Conservation (phyloP, 2,888 invertebrate species). For the Drosophila robusta region DNA sequence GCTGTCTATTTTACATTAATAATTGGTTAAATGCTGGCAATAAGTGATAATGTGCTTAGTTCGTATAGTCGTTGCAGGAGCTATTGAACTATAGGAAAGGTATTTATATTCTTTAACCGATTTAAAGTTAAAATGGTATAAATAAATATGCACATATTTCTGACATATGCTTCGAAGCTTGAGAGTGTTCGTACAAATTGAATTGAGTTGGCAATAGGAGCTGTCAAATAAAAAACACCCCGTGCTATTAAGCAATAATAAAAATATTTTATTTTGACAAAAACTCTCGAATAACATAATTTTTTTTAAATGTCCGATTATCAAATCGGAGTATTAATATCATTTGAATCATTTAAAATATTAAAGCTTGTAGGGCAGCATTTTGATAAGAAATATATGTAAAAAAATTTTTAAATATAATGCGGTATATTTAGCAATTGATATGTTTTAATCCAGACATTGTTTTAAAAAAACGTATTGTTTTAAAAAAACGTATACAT, state of each 20-base stretch:
- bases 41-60: constrained; percentile 42
- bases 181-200: constrained; percentile 2
- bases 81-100: constrained; percentile 43
- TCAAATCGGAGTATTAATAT: constrained; percentile 24
- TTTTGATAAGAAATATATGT: constrained; percentile 51
- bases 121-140: constrained; percentile 25
- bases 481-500: constrained; percentile 57
- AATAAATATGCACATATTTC: constrained; percentile 23
- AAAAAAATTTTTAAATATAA: constrained; percentile 29
- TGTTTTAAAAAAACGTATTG: constrained; percentile 45
- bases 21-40: constrained; percentile 25
- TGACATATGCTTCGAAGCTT: constrained; percentile 20
- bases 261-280: constrained; percentile 21
- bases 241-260: constrained; percentile 21
- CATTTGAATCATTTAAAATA: constrained; percentile 17
- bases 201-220: constrained; percentile 16
- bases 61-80: constrained; percentile 38
- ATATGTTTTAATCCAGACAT: constrained; percentile 39
- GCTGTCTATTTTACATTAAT: background rate
- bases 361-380: constrained; percentile 34
- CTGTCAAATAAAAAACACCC: constrained; percentile 18
- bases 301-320: constrained; percentile 4
- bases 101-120: constrained; percentile 43
- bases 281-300: constrained; percentile 28
- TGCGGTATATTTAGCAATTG: constrained; percentile 51